A percentile compares a stretch with the other conserved stretches of the same genome.
These are phyloP conservation scores for Oostethus manadensis DNA, from an alignment of 2,113 vertebrate genomes.

Conservation along the genomic window DNA sequence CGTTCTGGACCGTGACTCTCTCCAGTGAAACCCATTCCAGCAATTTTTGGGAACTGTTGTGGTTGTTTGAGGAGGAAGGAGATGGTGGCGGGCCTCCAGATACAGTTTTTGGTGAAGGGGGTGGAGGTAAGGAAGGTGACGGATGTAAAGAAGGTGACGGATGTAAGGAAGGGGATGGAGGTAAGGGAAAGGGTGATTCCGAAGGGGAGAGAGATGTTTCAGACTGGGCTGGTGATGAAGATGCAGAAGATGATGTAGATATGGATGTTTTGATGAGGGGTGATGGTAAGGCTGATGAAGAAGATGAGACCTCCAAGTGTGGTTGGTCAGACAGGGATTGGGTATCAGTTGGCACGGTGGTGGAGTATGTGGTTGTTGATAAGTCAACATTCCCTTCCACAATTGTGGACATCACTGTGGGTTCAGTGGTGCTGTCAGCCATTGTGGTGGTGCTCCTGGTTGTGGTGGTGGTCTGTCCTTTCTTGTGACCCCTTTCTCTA, in stretches of 20 bases:
- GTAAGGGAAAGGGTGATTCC: neutral
- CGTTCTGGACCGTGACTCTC: slow-evolving; percentile 23
- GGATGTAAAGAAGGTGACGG: no score
- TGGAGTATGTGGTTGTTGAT: slow-evolving; percentile 3
- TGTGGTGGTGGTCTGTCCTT: slow-evolving; percentile 49
- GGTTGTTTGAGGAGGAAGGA: slow-evolving; percentile 14
- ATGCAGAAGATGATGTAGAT: slow-evolving; percentile 12
- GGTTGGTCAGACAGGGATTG: slow-evolving; percentile 10
- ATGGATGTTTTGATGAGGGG: neutral
- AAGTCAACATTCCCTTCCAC: slow-evolving; percentile 6
- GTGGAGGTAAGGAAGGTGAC: neutral
- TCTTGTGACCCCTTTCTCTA: slow-evolving; percentile 62
- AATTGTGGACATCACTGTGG: slow-evolving; percentile 12
- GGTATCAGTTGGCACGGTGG: slow-evolving; percentile 21
- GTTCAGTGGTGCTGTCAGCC: slow-evolving; percentile 11
- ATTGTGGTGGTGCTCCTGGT: slow-evolving; percentile 13
- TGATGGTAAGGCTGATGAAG: neutral
- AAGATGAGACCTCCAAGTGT: neutral
- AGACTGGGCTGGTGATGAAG: slow-evolving; percentile 8
- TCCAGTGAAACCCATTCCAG: slow-evolving; percentile 42
- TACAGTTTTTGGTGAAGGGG: slow-evolving; percentile 12
- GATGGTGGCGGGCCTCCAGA: slow-evolving; percentile 10
- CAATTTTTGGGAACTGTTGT: slow-evolving; percentile 18
- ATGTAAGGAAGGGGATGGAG: slow-evolving; percentile 13
- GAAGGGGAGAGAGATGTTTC: slow-evolving; percentile 4